Evolutionary conservation across 2,797 vertebrate species (phyloP).

Genomic region (Phyllotis vaccarum): DNA sequence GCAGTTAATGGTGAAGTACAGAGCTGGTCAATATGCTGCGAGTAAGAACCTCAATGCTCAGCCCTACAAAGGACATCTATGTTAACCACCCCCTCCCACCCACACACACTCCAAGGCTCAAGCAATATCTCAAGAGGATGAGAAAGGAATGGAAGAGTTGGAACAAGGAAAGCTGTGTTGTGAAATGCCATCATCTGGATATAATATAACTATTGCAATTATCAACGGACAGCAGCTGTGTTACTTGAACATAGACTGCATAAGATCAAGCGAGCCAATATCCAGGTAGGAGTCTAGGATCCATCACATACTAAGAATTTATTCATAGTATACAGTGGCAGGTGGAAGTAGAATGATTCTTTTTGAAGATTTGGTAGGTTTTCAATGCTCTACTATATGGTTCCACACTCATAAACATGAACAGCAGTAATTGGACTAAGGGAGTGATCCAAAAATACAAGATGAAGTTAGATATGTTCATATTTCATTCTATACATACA

Average conservation of each 20-base stretch:
- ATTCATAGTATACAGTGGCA: not conserved
- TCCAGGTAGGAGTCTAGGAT: not conserved
- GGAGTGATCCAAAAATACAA: not conserved
- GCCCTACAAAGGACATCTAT: not conserved
- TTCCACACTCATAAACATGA: not conserved
- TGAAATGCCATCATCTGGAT: not conserved
- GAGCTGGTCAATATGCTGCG: not conserved
- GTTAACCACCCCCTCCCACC: not conserved
- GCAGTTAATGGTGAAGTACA: not conserved
- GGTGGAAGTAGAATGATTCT: not conserved
- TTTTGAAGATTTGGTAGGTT: not conserved
- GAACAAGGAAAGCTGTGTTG: not conserved
- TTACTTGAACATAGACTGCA: not conserved
- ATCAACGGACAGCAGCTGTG: not conserved
- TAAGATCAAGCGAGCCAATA: not conserved
- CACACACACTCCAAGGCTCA: not conserved
- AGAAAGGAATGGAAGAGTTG: not conserved
- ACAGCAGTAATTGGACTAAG: not conserved
- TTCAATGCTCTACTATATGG: not conserved
- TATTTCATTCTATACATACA: not conserved
- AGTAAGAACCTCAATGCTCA: not conserved
- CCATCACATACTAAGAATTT: not conserved
- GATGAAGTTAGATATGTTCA: not conserved
- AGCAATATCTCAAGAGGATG: not conserved
- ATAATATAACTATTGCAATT: not conserved